Evolutionary conservation across 2,797 vertebrate genomes (phyloP), one percentile per base, ranked within the genome.

Genomic region (Lepus oiostolus): DNA sequence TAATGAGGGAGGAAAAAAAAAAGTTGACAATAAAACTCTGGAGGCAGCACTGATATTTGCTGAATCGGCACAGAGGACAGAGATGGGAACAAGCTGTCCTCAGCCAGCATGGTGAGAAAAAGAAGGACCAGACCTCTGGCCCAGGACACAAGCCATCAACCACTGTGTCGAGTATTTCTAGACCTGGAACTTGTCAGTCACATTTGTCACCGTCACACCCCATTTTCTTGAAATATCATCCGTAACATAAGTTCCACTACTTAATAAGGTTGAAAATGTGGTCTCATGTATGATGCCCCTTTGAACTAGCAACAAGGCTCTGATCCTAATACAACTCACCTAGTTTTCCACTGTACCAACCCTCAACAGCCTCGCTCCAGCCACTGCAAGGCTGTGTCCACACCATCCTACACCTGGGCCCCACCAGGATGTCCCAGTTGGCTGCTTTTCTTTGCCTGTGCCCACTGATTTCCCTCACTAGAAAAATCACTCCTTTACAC

Each of bases 181-280:
- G 67, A 24, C 74, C 72, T 93, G 76, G 52, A 47, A 79, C n/a
- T 62, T 85, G 63, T 88, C 83, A 89, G 63, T 88, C 54, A 58
- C 19, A 58, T 19, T 58, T 16, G 54, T 58, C 62, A 70, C 10
- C 80, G 38, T 77, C 76, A 88, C 70, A 72, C 71, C 77, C 88
- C 79, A 77, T 86, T 92, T 95, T 94, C 76, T 84, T 92, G 76
- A 35, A 74, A 62, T 8, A 93, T 82, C 30, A 92, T 81, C 90
- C 67, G 77, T 28, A 88, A 21, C 32, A 65, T 71, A 60, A 89
- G 84, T 88, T 88, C 52, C 38, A 72, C 52, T 88, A 62, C 10
- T 90, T 82, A 83, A 81, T 58, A 75, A 96, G 83, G 16, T 86
- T 88, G 47, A 95, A 94, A 95, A 86, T 79, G 30, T 30, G 21